Evolutionary conservation across 2,113 vertebrate species (phyloP).

Genomic region (Xiphophorus hellerii): DNA sequence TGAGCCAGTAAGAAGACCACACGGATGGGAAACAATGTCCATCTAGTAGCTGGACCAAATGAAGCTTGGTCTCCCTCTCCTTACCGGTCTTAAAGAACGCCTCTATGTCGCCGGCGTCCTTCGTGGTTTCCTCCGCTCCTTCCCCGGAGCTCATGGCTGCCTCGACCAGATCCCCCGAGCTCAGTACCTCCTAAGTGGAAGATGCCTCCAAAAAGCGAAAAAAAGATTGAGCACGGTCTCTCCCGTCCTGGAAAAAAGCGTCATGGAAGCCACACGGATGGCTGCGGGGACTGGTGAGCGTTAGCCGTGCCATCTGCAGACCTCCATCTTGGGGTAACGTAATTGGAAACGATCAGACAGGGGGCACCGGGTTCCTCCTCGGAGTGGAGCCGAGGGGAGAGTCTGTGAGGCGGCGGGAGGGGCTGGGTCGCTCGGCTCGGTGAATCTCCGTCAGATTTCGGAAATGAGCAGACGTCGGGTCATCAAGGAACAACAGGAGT

Average conservation of each 20-base stretch:
- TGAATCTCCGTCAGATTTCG: slow-evolving; percentile 65
- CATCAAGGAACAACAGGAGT: slow-evolving; percentile 43
- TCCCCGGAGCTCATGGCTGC: slow-evolving; percentile 90
- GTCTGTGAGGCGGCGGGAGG: slow-evolving; percentile 65
- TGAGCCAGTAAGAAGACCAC: slow-evolving; percentile 28
- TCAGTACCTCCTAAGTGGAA: slow-evolving; percentile 64
- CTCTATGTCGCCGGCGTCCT: slow-evolving; percentile 91
- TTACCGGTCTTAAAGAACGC: slow-evolving; percentile 91
- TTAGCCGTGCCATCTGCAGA: slow-evolving; percentile 73
- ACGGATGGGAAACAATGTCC: slow-evolving; percentile 61
- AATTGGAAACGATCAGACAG: slow-evolving; percentile 68
- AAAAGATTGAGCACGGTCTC: slow-evolving; percentile 59
- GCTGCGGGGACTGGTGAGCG: slow-evolving; percentile 45
- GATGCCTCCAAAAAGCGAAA: slow-evolving; percentile 42
- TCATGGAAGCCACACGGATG: slow-evolving; percentile 67
- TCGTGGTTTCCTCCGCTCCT: slow-evolving; percentile 90
- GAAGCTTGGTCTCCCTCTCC: slow-evolving; percentile 18
- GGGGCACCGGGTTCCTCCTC: slow-evolving; percentile 81
- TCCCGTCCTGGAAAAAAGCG: slow-evolving; percentile 57
- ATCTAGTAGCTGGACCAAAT: slow-evolving; percentile 13
- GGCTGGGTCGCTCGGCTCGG: slow-evolving; percentile 61
- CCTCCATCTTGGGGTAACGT: slow-evolving; percentile 82
- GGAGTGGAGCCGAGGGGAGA: slow-evolving; percentile 77
- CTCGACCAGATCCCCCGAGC: slow-evolving; percentile 56
- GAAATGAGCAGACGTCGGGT: slow-evolving; percentile 63